phyloP scores from a whole-genome alignment of 2,113 vertebrate genomes.

The Elaphurus davidianus region DNA sequence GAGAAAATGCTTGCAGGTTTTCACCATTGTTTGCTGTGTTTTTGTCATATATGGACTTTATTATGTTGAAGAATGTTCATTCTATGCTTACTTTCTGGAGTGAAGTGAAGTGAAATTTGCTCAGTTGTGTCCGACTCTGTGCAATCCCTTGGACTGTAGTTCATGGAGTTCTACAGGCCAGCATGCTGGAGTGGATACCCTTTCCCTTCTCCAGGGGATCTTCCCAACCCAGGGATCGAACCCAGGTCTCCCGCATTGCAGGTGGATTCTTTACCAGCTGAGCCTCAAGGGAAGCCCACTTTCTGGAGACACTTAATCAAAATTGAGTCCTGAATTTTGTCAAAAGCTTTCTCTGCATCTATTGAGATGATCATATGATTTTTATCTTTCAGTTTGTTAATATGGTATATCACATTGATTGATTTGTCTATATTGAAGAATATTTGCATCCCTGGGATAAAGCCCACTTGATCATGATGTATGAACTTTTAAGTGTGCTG shows the following conservation, averaged over 20 bases:
- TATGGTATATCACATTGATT: neutral
- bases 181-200: neutral
- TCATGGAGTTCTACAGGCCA: neutral
- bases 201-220: neutral
- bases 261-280: neutral
- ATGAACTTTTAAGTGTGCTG: neutral
- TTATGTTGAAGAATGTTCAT: neutral
- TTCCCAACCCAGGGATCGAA: fast-evolving
- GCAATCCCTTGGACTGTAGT: fast-evolving
- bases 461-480: neutral
- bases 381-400: neutral
- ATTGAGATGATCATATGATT: neutral
- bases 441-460: neutral
- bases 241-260: neutral
- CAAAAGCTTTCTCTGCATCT: neutral
- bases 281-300: neutral
- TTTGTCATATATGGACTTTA: neutral
- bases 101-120: no score
- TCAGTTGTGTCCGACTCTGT: neutral
- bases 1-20: neutral
- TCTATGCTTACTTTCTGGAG: neutral
- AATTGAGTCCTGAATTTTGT: neutral
- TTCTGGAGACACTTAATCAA: neutral
- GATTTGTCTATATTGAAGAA: neutral
- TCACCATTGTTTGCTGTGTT: neutral